Conservation (phyloP, 1,140 invertebrate genomes). For the Drosophila littoralis region DNA sequence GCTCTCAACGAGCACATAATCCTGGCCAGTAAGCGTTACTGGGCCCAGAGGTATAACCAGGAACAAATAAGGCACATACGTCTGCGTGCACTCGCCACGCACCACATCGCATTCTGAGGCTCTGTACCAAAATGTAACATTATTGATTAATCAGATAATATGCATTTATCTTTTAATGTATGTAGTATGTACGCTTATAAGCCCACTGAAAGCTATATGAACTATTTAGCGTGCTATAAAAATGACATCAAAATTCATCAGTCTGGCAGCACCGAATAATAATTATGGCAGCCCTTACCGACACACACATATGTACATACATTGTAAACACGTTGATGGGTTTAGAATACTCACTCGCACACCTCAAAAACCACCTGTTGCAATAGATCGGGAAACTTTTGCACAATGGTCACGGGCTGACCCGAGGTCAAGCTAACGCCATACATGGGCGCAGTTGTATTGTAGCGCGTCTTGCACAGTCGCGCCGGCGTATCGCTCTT, state of each 20-base stretch:
- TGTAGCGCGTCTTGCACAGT: constrained; percentile 94
- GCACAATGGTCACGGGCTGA: constrained; percentile 96
- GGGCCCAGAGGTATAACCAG: constrained; percentile 95
- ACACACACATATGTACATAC: not conserved
- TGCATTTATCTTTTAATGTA: too few species aligned
- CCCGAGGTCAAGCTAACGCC: constrained; percentile 95
- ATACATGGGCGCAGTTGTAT: constrained; percentile 96
- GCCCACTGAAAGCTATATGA: too few species aligned
- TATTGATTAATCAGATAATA: not conserved
- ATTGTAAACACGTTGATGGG: not conserved
- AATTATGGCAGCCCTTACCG: not conserved
- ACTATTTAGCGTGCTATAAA: not conserved
- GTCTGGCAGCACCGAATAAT: constrained; percentile 4
- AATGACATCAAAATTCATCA: not conserved
- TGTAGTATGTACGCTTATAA: too few species aligned
- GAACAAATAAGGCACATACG: constrained; percentile 95
- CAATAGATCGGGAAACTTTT: constrained; percentile 96
- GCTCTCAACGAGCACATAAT: constrained; percentile 96
- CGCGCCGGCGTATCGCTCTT: constrained; percentile 88
- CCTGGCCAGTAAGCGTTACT: constrained; percentile 95
- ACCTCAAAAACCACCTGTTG: constrained; percentile 97
- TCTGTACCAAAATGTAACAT: constrained; percentile 85
- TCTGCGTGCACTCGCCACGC: constrained; percentile 95
- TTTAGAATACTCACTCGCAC: constrained; percentile 87
- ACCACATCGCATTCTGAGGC: constrained; percentile 94